Evolutionary conservation across 1,140 invertebrate genomes (phyloP), one percentile per base, ranked within the genome.

Genomic region (Agrilus planipennis): DNA sequence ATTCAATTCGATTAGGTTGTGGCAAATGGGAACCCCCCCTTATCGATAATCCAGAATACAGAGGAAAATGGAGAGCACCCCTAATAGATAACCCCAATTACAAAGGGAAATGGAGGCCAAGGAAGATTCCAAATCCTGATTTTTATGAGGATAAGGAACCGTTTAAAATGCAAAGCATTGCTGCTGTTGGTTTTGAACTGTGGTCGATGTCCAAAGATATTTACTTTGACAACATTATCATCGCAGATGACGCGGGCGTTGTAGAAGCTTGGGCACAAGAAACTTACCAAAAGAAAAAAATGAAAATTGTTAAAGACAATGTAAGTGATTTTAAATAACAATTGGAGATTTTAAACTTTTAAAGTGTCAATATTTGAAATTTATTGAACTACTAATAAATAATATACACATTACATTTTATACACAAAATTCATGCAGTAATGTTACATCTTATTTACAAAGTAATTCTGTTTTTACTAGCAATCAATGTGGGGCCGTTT

Each of bases 151-250:
- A 98, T 61, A 74, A 83, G 21, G 64, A 83, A 42, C 92, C 95
- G 21, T 98, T 90, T 69, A 78, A 72, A 54, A 89, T 97, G 85
- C 81, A 80, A 16, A 68, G 90, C 12, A 89, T 98, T 67, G 92
- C 71, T 54, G 91, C 91, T 41, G 69, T 99, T 47, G 94, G 93
- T 22, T 79, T 99, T 59, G 95, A 99, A 63, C 64, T 99, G 23
- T 99, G 95, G 95, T 93, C 93, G 0, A 98, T 99, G 88, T 92
- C 89, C 0, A 80, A 88, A 49, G 76, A 82, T 51, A 89, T 99
- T 52, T 69, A 88, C 28, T 95, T 94, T 67, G 95, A 99, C 64
- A 99, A 99, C 64, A 73, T 99, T 21, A 69, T 99, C 23, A 76
- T 99, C 41, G 88, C 91, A 1, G 88, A 96, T 61, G 79, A 88